A percentile compares a stretch with the other conserved stretches of the same genome.
phyloP scores from a whole-genome alignment of 2,113 vertebrate species.

The Urocolius indicus region DNA sequence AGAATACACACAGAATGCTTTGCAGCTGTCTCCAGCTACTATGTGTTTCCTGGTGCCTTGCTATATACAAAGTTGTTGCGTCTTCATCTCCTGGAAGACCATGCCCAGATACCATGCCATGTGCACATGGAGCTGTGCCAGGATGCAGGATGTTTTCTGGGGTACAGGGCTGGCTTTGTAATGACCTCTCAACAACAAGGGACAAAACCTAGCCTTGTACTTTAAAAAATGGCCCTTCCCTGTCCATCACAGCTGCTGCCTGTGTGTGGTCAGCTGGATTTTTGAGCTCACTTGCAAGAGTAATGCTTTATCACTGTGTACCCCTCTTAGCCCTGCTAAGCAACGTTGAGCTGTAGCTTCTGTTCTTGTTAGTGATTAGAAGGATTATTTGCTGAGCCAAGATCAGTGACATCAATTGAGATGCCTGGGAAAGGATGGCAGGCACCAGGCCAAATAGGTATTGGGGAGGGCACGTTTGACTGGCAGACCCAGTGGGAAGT shows the following conservation, averaged over 20 bases:
- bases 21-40: not conserved
- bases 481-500: slow-evolving; percentile 21
- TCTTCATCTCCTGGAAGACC: not conserved
- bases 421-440: slow-evolving; percentile 4
- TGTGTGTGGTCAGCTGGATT: not conserved
- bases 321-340: not conserved
- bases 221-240: not conserved
- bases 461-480: not conserved
- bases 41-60: not conserved
- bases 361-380: slow-evolving; percentile 31
- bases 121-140: not conserved
- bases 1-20: not conserved
- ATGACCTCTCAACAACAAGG: not conserved
- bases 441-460: not conserved
- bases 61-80: not conserved
- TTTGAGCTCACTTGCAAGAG: not conserved
- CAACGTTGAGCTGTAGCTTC: not conserved
- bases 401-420: slow-evolving; percentile 45
- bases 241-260: not conserved
- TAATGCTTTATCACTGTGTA: not conserved
- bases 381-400: slow-evolving; percentile 45
- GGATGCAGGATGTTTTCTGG: not conserved
- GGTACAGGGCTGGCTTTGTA: not conserved
- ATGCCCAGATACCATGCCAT: not conserved
- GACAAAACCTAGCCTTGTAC: not conserved